Evolutionary conservation across 1,140 invertebrate genomes (phyloP).

Genomic region (Trachymyrmex septentrionalis): DNA sequence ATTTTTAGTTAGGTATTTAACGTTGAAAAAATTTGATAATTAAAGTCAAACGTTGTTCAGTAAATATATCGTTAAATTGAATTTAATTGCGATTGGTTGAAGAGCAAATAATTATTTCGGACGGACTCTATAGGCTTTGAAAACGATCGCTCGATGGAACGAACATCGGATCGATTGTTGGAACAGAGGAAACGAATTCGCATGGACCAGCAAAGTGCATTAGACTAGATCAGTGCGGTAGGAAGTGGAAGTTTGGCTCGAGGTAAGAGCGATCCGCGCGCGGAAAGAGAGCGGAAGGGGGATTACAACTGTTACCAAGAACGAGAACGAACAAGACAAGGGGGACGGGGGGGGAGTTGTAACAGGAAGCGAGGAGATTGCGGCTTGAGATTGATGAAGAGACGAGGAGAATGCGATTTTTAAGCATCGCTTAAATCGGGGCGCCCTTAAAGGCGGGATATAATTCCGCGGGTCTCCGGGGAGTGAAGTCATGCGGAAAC

Average conservation of each 20-base stretch:
- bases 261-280: conserved; percentile 7
- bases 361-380: conserved; percentile 53
- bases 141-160: conserved; percentile 24
- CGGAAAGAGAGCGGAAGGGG: conserved; percentile 31
- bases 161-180: conserved; percentile 2
- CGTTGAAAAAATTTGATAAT: neutral
- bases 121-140: neutral
- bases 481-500: conserved; percentile 53
- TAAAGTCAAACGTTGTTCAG: neutral
- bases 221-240: conserved; percentile 50
- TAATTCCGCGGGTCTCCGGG: conserved; percentile 13
- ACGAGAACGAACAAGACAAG: conserved; percentile 49
- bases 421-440: conserved; percentile 60
- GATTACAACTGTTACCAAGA: conserved; percentile 49
- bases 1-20: neutral
- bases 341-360: conserved; percentile 43
- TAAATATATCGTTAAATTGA: neutral
- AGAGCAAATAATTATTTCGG: neutral
- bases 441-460: conserved; percentile 43
- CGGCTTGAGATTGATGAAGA: conserved; percentile 58
- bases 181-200: conserved; percentile 36
- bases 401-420: conserved; percentile 60
- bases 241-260: conserved; percentile 50
- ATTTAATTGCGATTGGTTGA: neutral
- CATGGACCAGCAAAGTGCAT: conserved; percentile 49